Conservation (phyloP, 2,888 invertebrate species). For the Malachius bipustulatus region DNA sequence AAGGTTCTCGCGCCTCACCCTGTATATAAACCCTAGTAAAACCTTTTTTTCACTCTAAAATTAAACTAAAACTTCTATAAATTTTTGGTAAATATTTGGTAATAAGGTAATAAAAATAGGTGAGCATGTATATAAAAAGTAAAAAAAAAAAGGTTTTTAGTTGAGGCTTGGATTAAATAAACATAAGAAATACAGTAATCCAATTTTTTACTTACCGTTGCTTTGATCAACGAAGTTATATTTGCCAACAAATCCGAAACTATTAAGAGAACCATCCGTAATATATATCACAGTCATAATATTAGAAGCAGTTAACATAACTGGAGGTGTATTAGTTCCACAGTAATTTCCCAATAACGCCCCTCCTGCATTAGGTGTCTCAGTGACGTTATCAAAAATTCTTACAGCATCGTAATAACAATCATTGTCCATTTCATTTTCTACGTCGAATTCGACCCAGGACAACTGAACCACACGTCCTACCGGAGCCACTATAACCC, state of each 20-base stretch:
- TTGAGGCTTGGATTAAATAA: too few relatives aligned
- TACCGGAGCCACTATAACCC: slow-evolving; percentile 63
- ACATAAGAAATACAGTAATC: too few relatives aligned
- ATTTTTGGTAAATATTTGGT: too few relatives aligned
- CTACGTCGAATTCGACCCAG: slow-evolving; percentile 62
- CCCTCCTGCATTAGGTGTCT: slow-evolving; percentile 37
- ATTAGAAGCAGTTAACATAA: slow-evolving; percentile 53
- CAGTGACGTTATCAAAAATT: slow-evolving; percentile 44
- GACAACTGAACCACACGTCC: slow-evolving; percentile 57
- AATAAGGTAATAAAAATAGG: too few relatives aligned
- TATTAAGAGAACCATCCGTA: slow-evolving; percentile 46
- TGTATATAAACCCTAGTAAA: too few relatives aligned
- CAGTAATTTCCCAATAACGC: slow-evolving; percentile 47
- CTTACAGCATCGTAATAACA: slow-evolving; percentile 60
- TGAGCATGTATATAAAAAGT: too few relatives aligned
- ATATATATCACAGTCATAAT: slow-evolving; percentile 56
- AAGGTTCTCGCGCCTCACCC: too few relatives aligned
- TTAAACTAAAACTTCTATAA: too few relatives aligned
- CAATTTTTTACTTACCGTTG: slow-evolving; percentile 36
- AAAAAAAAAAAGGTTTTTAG: too few relatives aligned
- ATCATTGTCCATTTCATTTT: slow-evolving; percentile 38
- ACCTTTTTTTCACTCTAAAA: too few relatives aligned
- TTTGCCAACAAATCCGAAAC: slow-evolving; percentile 60
- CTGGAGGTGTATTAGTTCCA: slow-evolving; percentile 52
- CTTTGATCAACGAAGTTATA: slow-evolving; percentile 54